Evolutionary conservation across 2,797 vertebrate genomes (phyloP).

Genomic region (Neosilurus hyrtlii): DNA sequence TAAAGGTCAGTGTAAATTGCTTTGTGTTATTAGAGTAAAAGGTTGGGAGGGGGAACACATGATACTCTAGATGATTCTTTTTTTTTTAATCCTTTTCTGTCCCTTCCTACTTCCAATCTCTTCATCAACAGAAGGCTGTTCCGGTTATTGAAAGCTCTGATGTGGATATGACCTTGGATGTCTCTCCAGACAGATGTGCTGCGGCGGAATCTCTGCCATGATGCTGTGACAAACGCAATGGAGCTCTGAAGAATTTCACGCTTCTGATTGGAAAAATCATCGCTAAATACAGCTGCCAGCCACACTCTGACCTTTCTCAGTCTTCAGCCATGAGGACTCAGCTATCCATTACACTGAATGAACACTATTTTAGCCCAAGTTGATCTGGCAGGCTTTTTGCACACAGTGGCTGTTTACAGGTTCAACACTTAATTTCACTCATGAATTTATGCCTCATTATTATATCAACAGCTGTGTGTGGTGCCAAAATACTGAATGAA

Average conservation of each 20-base stretch:
- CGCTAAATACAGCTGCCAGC: constrained; percentile 50
- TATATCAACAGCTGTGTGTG: neutral
- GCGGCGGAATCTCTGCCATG: constrained; percentile 4
- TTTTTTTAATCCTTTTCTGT: constrained; percentile 44
- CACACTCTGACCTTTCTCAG: constrained; percentile 22
- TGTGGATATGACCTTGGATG: constrained; percentile 38
- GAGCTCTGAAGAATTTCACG: constrained; percentile 40
- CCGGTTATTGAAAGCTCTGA: constrained; percentile 38
- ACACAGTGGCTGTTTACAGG: neutral
- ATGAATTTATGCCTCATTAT: constrained; percentile 7
- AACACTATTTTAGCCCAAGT: constrained; percentile 27
- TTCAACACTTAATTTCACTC: constrained; percentile 28
- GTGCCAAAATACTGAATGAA: constrained; percentile 1
- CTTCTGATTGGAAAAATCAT: constrained; percentile 42
- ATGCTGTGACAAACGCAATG: constrained; percentile 26
- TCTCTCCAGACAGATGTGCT: constrained; percentile 34
- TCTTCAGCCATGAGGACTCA: constrained; percentile 31
- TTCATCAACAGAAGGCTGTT: constrained; percentile 45
- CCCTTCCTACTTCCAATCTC: constrained; percentile 47
- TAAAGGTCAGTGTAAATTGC: constrained; percentile 86
- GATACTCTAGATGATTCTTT: constrained; percentile 52
- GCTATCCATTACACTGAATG: constrained; percentile 34
- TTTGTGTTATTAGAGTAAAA: constrained; percentile 84
- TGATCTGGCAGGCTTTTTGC: constrained; percentile 36
- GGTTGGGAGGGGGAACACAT: constrained; percentile 50